Evolutionary conservation across 1,140 invertebrate species (phyloP).

Genomic region (Batillaria attramentaria): DNA sequence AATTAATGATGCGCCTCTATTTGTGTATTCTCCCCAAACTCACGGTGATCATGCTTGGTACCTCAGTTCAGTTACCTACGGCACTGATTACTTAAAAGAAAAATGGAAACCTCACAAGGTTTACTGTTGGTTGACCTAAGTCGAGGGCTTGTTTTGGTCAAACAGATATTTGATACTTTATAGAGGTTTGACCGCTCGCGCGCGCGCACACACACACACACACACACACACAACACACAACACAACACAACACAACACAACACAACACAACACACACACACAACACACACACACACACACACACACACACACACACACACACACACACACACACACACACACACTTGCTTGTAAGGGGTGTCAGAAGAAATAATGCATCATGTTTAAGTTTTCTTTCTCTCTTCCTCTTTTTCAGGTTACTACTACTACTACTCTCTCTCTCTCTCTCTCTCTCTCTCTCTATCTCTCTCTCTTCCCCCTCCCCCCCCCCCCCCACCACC

Average conservation of each 20-base stretch:
- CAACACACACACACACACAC: constrained; percentile 19
- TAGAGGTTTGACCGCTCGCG: neutral
- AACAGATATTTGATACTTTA: neutral
- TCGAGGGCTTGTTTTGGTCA: neutral
- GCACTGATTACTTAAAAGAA: too few species aligned
- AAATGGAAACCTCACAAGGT: neutral
- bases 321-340: constrained; percentile 16
- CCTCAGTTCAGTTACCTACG: too few species aligned
- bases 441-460: neutral
- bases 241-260: neutral
- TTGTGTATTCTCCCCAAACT: too few species aligned
- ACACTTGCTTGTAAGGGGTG: neutral
- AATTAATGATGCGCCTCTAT: too few species aligned
- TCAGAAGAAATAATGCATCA: neutral
- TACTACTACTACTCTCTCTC: neutral
- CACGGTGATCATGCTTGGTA: too few species aligned
- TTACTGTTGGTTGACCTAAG: neutral
- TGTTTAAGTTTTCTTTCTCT: neutral
- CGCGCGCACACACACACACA: constrained; percentile 12
- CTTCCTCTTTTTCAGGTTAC: neutral
- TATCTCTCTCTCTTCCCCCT: neutral
- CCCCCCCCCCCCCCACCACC: too few species aligned
- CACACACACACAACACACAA: constrained; percentile 2
- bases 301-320: constrained; percentile 15
- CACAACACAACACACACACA: constrained; percentile 1